Evolutionary conservation across 2,113 vertebrate species (phyloP), one percentile per base, ranked within the genome.

Genomic region (Trinectes maculatus): DNA sequence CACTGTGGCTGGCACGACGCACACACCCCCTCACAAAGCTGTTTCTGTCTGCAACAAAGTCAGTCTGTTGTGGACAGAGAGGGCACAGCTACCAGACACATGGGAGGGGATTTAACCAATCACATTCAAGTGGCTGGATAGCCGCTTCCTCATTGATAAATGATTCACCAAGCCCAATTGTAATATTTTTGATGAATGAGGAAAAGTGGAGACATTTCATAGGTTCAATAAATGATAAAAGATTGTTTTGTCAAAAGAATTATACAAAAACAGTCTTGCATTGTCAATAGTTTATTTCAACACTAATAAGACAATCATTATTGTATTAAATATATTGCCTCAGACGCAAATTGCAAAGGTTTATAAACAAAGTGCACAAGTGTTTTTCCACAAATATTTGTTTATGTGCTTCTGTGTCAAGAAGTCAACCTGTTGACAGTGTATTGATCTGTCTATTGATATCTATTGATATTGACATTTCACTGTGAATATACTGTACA

Each of bases 1-100:
- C 77, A 80, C 88, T 57, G 76, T 84, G 90, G 83, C 90, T 91
- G 91, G 84, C 90, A 92, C 91, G 28, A 65, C 42, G 24, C 81
- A 78, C 80, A 40, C 74, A 69, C 74, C 51, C 39, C 33, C 60
- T 76, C 78, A 91, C 87, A 90, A 91, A 79, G 87, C 42, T 24
- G n/a, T 73, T 73, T 87, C 72, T 92, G 89, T 91, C 39, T 56
- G 48, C 44, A 74, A 86, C 86, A 86, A 84, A 91, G 88, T 80
- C 69, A 55, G 69, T 64, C 84, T 75, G 81, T 88, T 89, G 85
- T 80, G 62, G 65, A 73, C 59, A 36, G 21, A 58, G 61, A 59
- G 43, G 52, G 64, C 44, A 70, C 29, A 48, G 79, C 61, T 60
- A 70, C 72, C 46, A 70, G 60, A 80, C 73, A 66, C 49, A 79